Conservation (phyloP, 2,888 invertebrate species). For the Pollenia amentaria region DNA sequence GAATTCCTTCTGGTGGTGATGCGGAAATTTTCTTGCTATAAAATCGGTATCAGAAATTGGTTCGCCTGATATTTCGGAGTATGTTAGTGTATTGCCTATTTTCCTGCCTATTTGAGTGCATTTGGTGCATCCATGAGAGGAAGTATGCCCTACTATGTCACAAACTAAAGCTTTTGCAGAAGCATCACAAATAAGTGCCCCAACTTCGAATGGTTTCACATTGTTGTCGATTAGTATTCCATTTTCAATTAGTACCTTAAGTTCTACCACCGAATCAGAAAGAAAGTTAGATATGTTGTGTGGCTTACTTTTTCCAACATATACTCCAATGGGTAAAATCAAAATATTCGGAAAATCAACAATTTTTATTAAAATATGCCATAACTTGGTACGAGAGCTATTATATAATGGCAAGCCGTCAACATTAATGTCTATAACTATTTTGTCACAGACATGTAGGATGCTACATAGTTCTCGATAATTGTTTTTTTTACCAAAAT, state of each 20-base stretch:
- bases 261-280: background rate
- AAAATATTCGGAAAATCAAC: conserved; percentile 15
- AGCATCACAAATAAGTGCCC: conserved; percentile 36
- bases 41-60: conserved; percentile 34
- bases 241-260: conserved; percentile 33
- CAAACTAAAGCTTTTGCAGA: conserved; percentile 47
- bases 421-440: conserved; percentile 55
- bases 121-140: conserved; percentile 10
- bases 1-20: conserved; percentile 42
- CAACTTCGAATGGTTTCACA: background rate
- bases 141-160: background rate
- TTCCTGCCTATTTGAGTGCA: conserved; percentile 16
- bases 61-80: background rate
- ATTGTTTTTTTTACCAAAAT: conserved; percentile 31
- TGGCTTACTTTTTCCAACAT: conserved; percentile 47
- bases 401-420: conserved; percentile 51
- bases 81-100: background rate
- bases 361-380: conserved; percentile 50
- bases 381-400: conserved; percentile 43
- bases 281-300: conserved; percentile 19
- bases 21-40: conserved; percentile 7
- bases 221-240: conserved; percentile 31
- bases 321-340: conserved; percentile 50
- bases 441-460: conserved; percentile 1
- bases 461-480: background rate